Base-by-base conservation (phyloP, 2,888 invertebrate species). In the Reticulitermes lucifugus region DNA sequence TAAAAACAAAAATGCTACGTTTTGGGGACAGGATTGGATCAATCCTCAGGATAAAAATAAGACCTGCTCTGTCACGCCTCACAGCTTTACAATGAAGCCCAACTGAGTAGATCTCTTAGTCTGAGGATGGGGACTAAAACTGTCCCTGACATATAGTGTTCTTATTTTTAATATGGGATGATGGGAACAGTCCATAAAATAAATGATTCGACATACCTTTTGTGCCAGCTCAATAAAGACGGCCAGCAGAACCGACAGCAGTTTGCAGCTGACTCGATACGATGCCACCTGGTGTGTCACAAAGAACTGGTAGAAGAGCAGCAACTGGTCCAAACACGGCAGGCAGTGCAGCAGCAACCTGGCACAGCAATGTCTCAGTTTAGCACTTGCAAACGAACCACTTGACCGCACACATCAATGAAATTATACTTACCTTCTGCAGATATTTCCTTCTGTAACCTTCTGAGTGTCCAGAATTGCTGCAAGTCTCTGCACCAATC, bases 161-260 rank as follows among this genome's bases (percentile, higher is more conserved):
- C 35, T 35, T 35, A 35, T 35, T 35, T 35, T 35, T 35, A 35
- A 35, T 35, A 35, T 35, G 35, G 35, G 35, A 35, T 35, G 4
- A 35, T 35, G 35, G 35, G 35, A 2, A 35, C 35, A 35, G 35
- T 4, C 35, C 35, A 35, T 35, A 35, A 35, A 35, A 35, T 35
- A 35, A 35, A 4, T 35, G 35, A 35, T 35, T 35, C 35, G 3
- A 35, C 2, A 55, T 90, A 93, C 93, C 93, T 96, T 93, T 92
- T 96, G 71, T 22, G 95, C 94, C 55, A 99, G 92, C 88, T 98
- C 96, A 0, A 96, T 94, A 90, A 98, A 99, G 22, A 98, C 94
- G 86, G 95, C 96, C 84, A 98, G 90, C 85, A 98, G 92, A 6
- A 97, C 93, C 0, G 96, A 96, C 12, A 96, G 92, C 92, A 98